Percentiles rank a stretch among this genome's conserved stretches.
Conservation (phyloP, 2,888 invertebrate species). For the Campopleginae sp. region DNA sequence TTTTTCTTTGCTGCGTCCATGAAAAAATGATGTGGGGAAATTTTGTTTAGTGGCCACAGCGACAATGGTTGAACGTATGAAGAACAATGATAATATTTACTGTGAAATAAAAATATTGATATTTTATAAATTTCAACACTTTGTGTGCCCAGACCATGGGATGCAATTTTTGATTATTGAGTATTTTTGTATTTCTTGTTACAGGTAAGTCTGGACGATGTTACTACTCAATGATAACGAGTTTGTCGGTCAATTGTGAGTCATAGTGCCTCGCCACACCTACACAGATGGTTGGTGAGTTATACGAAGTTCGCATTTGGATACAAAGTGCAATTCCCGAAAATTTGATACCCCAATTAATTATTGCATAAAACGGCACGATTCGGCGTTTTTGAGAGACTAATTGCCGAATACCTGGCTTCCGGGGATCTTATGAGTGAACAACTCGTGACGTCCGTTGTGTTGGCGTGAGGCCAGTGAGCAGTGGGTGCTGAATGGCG, state of each 20-base stretch:
- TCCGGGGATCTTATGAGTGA: constrained; percentile 18
- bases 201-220: constrained; percentile 64
- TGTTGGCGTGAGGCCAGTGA: constrained; percentile 44
- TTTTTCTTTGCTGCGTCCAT: too few relatives aligned
- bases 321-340: not conserved
- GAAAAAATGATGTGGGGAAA: too few relatives aligned
- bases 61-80: too few relatives aligned
- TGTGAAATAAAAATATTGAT: not conserved
- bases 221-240: not conserved
- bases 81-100: too few relatives aligned
- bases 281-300: constrained; percentile 46
- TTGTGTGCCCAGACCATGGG: too few relatives aligned
- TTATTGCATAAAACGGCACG: constrained; percentile 46
- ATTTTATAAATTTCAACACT: not conserved
- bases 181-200: constrained; percentile 55
- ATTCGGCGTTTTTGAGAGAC: constrained; percentile 49
- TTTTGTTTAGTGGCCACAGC: too few relatives aligned
- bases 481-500: constrained; percentile 27
- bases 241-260: constrained; percentile 2
- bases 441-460: constrained; percentile 54
- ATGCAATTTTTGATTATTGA: not conserved
- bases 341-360: too few relatives aligned
- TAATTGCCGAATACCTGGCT: constrained; percentile 55
- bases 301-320: constrained; percentile 1
- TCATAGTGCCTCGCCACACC: not conserved